These are phyloP conservation scores for Oithona nana DNA, from an alignment of 2,888 invertebrate species.

Conservation along the genomic window DNA sequence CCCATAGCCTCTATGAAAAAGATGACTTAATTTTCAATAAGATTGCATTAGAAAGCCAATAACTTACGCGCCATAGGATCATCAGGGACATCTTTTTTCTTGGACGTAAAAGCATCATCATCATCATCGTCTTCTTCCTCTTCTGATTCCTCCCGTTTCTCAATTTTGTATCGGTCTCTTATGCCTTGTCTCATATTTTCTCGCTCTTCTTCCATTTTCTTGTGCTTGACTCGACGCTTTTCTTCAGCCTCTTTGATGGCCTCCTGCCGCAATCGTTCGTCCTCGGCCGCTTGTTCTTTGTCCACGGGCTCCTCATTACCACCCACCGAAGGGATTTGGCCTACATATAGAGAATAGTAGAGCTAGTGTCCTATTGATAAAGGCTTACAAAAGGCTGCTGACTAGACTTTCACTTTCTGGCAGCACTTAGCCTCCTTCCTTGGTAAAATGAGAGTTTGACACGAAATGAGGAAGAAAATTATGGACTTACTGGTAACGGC, in stretches of 20 bases:
- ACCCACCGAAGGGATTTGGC: background rate
- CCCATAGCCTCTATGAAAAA: no score
- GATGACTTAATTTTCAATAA: no score
- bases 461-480: no score
- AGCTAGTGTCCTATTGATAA: no score
- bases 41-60: no score
- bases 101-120: background rate
- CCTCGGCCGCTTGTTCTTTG: background rate
- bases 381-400: no score
- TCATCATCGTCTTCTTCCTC: background rate
- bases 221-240: background rate
- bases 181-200: background rate
- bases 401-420: no score
- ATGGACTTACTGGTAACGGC: background rate
- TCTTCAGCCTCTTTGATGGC: background rate
- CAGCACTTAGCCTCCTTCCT: no score
- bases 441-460: no score
- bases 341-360: no score
- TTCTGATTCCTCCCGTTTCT: background rate
- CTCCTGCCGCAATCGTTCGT: background rate
- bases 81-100: background rate
- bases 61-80: background rate
- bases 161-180: background rate
- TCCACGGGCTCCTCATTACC: background rate
- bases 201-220: background rate